Evolutionary conservation across 2,888 invertebrate genomes (phyloP).

Genomic region (Epistrophe eligans): DNA sequence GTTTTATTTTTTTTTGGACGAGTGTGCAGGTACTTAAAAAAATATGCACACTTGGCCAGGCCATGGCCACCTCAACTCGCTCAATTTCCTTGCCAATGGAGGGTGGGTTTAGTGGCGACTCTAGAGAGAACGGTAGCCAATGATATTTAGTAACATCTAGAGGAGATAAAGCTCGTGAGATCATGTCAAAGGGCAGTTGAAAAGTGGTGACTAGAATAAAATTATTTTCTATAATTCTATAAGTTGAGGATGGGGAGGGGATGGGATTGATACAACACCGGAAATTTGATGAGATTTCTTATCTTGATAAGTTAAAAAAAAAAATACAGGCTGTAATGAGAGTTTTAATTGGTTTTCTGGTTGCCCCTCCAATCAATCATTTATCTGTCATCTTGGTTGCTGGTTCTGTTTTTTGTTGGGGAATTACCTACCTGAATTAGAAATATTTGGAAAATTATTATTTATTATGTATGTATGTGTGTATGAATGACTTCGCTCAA

Average conservation of each 20-base stretch:
- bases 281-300: conserved; percentile 2
- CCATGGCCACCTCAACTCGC: conserved; percentile 9
- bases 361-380: conserved; percentile 23
- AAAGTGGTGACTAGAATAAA: neutral
- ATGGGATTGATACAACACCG: neutral
- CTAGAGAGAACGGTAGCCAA: conserved; percentile 4
- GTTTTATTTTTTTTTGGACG: conserved; percentile 45
- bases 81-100: conserved; percentile 37
- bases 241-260: no score
- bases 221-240: neutral
- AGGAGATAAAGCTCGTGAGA: neutral
- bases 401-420: neutral
- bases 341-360: conserved; percentile 18
- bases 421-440: neutral
- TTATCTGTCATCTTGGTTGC: conserved; percentile 32
- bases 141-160: neutral
- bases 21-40: conserved; percentile 57
- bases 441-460: no score
- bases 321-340: neutral
- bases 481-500: no score
- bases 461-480: no score
- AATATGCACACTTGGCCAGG: conserved; percentile 33
- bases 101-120: conserved; percentile 56
- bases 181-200: neutral
- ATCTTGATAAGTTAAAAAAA: neutral